Evolutionary conservation across 2,113 vertebrate species (phyloP).

Genomic region (Numenius arquata): DNA sequence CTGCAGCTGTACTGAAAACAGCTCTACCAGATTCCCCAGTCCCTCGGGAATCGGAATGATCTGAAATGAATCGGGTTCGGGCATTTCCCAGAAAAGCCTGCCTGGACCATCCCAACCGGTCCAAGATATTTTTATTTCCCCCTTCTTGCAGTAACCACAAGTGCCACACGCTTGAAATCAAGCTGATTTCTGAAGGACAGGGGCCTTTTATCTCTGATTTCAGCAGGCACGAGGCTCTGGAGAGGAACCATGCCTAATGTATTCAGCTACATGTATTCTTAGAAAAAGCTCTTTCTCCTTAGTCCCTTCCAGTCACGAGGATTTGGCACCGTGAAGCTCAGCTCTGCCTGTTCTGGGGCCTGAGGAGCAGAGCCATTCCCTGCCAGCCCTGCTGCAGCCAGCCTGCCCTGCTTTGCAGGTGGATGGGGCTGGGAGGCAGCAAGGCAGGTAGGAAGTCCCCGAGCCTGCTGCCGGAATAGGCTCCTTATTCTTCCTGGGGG

Average conservation of each 20-base stretch:
- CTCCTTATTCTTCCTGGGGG: neutral
- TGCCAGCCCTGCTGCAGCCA: neutral
- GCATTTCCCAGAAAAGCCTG: neutral
- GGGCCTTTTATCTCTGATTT: neutral
- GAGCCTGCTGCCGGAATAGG: neutral
- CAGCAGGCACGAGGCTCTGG: neutral
- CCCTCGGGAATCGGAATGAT: too few species aligned
- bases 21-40: accelerated
- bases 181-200: neutral
- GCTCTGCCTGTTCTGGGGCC: neutral
- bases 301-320: neutral
- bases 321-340: neutral
- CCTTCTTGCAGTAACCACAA: neutral
- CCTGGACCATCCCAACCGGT: accelerated
- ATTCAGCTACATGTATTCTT: neutral
- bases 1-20: neutral
- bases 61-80: accelerated
- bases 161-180: neutral
- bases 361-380: neutral
- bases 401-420: neutral
- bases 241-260: neutral
- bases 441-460: accelerated
- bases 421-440: neutral
- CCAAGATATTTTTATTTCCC: neutral
- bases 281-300: neutral